A percentile compares a stretch with the other conserved stretches of the same genome.
phyloP scores from a whole-genome alignment of 1,140 invertebrate genomes.

The Drosophila elegans region DNA sequence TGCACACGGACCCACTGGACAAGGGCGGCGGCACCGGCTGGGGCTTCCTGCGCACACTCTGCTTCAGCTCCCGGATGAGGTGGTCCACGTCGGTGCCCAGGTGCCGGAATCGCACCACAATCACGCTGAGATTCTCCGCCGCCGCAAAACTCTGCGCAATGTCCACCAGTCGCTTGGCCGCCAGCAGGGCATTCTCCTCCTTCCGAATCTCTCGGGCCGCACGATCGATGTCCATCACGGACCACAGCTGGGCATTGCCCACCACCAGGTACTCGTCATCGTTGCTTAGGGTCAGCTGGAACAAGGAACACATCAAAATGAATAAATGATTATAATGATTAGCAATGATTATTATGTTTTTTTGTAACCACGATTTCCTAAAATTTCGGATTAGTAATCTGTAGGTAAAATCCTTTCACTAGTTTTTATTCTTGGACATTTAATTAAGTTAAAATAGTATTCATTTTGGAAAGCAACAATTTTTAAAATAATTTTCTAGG shows the following conservation, averaged over 20 bases:
- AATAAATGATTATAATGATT: no score
- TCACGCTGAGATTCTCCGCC: slow-evolving; percentile 91
- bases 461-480: no score
- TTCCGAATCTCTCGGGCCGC: slow-evolving; percentile 91
- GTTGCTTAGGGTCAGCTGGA: slow-evolving; percentile 88
- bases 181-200: slow-evolving; percentile 90
- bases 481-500: no score
- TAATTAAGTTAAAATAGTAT: no score
- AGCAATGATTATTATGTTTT: no score
- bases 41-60: slow-evolving; percentile 88
- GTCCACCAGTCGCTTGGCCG: slow-evolving; percentile 92
- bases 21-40: slow-evolving; percentile 82
- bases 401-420: no score
- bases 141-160: slow-evolving; percentile 93
- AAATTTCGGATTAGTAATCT: no score
- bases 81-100: slow-evolving; percentile 89
- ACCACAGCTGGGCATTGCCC: slow-evolving; percentile 92
- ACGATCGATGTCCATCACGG: slow-evolving; percentile 90
- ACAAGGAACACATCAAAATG: background rate
- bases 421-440: no score
- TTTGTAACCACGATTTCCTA: no score
- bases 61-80: slow-evolving; percentile 90
- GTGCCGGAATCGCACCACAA: slow-evolving; percentile 90
- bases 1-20: slow-evolving; percentile 84
- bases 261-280: slow-evolving; percentile 93